Conservation (phyloP, 1,140 invertebrate species). For the Drosophila bocki region DNA sequence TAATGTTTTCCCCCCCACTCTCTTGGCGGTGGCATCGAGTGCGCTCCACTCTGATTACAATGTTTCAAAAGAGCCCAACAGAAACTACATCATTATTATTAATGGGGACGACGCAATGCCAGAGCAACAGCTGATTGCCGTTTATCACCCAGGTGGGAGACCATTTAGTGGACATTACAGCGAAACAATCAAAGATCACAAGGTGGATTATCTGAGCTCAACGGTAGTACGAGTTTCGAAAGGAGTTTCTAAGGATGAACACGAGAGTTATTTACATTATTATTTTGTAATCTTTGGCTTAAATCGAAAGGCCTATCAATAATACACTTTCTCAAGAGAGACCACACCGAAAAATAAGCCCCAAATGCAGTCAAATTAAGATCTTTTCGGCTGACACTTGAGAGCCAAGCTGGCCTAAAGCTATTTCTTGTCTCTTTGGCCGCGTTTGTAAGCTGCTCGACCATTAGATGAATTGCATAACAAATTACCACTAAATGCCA, state of each 20-base stretch:
- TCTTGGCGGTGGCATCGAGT: slow-evolving; percentile 40
- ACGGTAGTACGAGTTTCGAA: background rate
- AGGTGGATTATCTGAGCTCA: background rate
- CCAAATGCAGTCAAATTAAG: slow-evolving; percentile 13
- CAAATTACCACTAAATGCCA: slow-evolving; percentile 50
- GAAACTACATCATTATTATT: slow-evolving; percentile 58
- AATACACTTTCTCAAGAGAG: background rate
- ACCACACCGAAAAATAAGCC: background rate
- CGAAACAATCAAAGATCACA: slow-evolving; percentile 5
- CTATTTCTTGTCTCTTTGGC: slow-evolving; percentile 22
- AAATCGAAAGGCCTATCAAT: background rate
- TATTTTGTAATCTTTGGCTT: background rate
- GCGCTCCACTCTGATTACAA: slow-evolving; percentile 56
- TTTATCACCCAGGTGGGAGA: slow-evolving; percentile 2
- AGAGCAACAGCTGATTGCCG: background rate
- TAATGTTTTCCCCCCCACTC: slow-evolving; percentile 13
- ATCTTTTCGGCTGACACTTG: slow-evolving; percentile 22
- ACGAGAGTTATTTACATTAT: background rate
- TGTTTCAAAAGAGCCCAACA: slow-evolving; percentile 32
- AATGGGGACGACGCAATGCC: slow-evolving; percentile 8
- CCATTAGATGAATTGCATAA: slow-evolving; percentile 48
- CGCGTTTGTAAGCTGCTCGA: slow-evolving; percentile 21
- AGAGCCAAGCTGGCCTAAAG: background rate
- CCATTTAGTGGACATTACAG: background rate
- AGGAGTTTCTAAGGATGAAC: background rate